phyloP scores from a whole-genome alignment of 2,888 invertebrate species.

The Frankliniella intonsa region DNA sequence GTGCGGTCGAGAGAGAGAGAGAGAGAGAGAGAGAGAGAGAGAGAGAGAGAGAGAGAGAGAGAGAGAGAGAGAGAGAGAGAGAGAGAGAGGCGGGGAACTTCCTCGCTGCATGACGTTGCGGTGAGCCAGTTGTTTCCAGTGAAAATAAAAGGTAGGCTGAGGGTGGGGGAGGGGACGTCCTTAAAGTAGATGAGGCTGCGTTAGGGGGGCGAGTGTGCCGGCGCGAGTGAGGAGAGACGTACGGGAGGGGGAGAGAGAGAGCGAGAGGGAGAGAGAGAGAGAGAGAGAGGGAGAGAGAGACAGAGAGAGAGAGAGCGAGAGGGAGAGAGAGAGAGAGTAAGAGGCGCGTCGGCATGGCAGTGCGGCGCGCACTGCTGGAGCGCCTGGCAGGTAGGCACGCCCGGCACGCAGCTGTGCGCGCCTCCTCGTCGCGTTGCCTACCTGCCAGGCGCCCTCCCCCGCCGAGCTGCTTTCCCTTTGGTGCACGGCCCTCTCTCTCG shows the following conservation, averaged over 20 bases:
- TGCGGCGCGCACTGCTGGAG: background rate
- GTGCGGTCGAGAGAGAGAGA: background rate
- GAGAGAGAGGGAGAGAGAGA: conserved; percentile 13
- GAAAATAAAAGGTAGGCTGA: too few species aligned
- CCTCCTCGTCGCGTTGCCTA: background rate
- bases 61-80: conserved; percentile 1
- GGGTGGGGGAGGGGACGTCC: too few species aligned
- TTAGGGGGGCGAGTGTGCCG: too few species aligned
- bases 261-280: background rate
- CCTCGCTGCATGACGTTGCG: too few species aligned
- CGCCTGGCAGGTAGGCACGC: background rate
- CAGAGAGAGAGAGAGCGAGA: conserved; percentile 14
- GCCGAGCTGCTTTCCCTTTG: background rate
- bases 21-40: conserved; percentile 24
- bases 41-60: conserved; percentile 22
- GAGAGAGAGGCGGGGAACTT: background rate
- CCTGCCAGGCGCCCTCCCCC: background rate
- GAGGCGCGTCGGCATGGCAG: background rate
- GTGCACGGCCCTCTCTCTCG: background rate
- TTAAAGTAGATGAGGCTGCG: too few species aligned
- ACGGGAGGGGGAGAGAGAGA: too few species aligned
- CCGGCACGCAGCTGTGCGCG: background rate
- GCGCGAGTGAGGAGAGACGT: too few species aligned
- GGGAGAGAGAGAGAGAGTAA: background rate
- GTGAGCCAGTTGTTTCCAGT: too few species aligned